These are phyloP conservation scores for Muraenolepis orangiensis DNA, from an alignment of 2,797 vertebrate genomes.

Conservation along the genomic window DNA sequence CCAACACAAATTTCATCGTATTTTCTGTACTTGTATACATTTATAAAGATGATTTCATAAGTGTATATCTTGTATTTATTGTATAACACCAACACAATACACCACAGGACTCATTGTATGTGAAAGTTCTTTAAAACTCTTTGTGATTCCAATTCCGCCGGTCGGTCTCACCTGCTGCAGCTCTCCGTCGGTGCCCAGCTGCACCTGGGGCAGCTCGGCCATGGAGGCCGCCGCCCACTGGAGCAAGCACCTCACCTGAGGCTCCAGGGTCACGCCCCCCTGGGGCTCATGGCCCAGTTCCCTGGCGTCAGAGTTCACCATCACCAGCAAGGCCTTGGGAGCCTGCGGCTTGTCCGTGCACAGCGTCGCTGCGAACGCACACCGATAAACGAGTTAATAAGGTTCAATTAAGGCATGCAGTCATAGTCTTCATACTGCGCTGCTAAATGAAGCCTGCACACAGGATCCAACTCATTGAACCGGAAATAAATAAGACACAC, in stretches of 20 bases:
- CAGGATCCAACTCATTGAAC: background rate
- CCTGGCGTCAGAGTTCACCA: slow-evolving; percentile 80
- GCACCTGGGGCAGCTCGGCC: slow-evolving; percentile 79
- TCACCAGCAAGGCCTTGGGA: slow-evolving; percentile 66
- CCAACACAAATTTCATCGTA: too few species aligned
- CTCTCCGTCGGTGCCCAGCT: slow-evolving; percentile 78
- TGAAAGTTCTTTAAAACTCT: background rate
- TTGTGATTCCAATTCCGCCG: background rate
- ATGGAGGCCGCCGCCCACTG: slow-evolving; percentile 93
- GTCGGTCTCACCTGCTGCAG: slow-evolving; percentile 77
- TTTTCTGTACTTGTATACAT: too few species aligned
- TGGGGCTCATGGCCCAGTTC: slow-evolving; percentile 71
- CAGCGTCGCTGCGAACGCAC: slow-evolving; percentile 70
- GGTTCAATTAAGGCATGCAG: too few species aligned
- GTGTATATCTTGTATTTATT: too few species aligned
- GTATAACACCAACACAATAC: too few species aligned
- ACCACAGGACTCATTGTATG: background rate
- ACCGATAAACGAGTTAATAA: background rate
- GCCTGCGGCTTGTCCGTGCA: slow-evolving; percentile 60
- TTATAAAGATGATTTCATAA: too few species aligned
- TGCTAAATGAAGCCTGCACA: background rate
- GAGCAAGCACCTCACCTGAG: slow-evolving; percentile 83
- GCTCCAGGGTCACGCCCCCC: slow-evolving; percentile 70
- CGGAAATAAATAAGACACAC: background rate
- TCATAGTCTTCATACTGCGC: background rate